Evolutionary conservation across 1,140 invertebrate genomes (phyloP).

Genomic region (Drosophila parvula): DNA sequence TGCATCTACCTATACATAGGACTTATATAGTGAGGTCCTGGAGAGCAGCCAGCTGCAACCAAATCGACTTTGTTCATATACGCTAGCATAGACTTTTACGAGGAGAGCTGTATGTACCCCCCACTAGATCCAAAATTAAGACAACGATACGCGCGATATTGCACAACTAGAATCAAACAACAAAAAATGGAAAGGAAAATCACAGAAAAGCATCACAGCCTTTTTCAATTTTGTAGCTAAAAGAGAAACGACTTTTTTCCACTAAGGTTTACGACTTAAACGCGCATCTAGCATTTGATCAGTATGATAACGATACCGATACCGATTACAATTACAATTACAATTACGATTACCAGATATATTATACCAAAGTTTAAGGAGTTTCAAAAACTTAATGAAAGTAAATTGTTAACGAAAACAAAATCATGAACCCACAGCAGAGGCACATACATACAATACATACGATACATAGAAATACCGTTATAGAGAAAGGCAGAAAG

Average conservation of each 20-base stretch:
- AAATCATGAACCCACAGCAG: slow-evolving; percentile 43
- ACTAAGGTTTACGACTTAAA: slow-evolving; percentile 15
- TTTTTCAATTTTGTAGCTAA: slow-evolving; percentile 44
- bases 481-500: slow-evolving; percentile 8
- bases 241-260: slow-evolving; percentile 16
- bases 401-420: slow-evolving; percentile 30
- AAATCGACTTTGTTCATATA: slow-evolving; percentile 64
- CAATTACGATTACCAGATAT: slow-evolving; percentile 18
- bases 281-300: slow-evolving; percentile 34
- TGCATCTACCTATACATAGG: slow-evolving; percentile 32
- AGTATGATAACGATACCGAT: slow-evolving; percentile 4
- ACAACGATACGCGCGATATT: slow-evolving; percentile 27
- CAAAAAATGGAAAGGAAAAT: slow-evolving; percentile 10
- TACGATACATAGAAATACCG: slow-evolving; percentile 18
- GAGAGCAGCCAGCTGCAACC: slow-evolving; percentile 53
- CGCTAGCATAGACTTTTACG: slow-evolving; percentile 35
- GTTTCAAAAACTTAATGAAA: slow-evolving; percentile 56
- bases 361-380: slow-evolving; percentile 69
- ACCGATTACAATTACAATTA: slow-evolving; percentile 9
- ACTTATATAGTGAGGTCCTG: slow-evolving; percentile 38
- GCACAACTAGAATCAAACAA: slow-evolving; percentile 6
- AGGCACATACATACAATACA: slow-evolving; percentile 42
- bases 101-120: neutral
- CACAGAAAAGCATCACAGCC: slow-evolving; percentile 27
- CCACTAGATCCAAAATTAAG: slow-evolving; percentile 17